A percentile compares a stretch with the other conserved stretches of the same genome.
These are phyloP conservation scores for Tyria jacobaeae DNA, from an alignment of 2,888 invertebrate genomes.

Conservation along the genomic window DNA sequence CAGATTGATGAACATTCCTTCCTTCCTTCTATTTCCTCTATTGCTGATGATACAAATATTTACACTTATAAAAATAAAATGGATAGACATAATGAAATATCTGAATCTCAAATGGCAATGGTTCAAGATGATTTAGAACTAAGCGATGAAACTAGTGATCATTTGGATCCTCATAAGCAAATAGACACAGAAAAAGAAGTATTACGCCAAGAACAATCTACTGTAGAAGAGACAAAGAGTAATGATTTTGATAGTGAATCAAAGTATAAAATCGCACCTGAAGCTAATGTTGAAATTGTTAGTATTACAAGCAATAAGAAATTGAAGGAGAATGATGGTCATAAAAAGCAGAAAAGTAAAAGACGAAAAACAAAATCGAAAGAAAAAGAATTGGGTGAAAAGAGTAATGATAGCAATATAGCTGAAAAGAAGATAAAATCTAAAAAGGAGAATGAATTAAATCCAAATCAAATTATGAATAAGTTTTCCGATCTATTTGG, in stretches of 20 bases:
- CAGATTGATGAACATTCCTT: slow-evolving; percentile 6
- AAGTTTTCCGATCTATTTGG: slow-evolving; percentile 78
- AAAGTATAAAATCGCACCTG: background rate
- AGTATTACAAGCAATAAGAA: slow-evolving; percentile 19
- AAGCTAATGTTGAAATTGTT: slow-evolving; percentile 16
- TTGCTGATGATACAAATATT: slow-evolving; percentile 1
- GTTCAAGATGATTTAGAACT: slow-evolving; percentile 76
- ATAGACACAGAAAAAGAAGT: slow-evolving; percentile 11
- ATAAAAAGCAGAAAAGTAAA: slow-evolving; percentile 55
- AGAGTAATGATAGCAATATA: slow-evolving; percentile 17
- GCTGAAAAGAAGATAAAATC: slow-evolving; percentile 45
- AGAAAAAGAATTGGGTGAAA: slow-evolving; percentile 39
- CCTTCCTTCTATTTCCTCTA: no score
- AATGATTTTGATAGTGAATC: slow-evolving; percentile 3
- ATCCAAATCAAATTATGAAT: slow-evolving; percentile 50
- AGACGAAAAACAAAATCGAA: slow-evolving; percentile 53
- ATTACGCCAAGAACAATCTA: background rate
- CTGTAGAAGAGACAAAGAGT: background rate
- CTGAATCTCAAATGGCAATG: slow-evolving; percentile 47
- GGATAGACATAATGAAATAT: slow-evolving; percentile 10
- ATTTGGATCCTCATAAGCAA: slow-evolving; percentile 39
- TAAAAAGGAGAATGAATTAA: slow-evolving; percentile 50
- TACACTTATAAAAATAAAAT: slow-evolving; percentile 10
- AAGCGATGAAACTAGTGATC: slow-evolving; percentile 76
- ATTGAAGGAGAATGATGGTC: slow-evolving; percentile 30